Percentiles rank a stretch among this genome's conserved stretches.
These are phyloP conservation scores for Athene cunicularia DNA, from an alignment of 2,113 vertebrate species.

Conservation along the genomic window DNA sequence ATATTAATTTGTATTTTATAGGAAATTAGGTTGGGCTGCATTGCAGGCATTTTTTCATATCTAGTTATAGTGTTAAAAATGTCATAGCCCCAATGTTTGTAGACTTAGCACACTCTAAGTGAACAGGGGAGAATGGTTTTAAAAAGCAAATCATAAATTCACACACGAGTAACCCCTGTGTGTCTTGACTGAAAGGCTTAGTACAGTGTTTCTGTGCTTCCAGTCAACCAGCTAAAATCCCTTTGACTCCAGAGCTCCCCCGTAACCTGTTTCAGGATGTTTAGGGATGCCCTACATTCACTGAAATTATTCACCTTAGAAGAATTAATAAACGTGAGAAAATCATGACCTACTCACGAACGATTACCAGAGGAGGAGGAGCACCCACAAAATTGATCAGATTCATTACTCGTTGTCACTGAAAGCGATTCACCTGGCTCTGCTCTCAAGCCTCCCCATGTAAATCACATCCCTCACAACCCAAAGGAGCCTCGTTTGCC, in stretches of 20 bases:
- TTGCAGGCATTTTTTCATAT: neutral
- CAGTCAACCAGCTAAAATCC: neutral
- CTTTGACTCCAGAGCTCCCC: neutral
- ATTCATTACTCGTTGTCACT: neutral
- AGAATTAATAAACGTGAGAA: neutral
- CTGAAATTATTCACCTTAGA: neutral
- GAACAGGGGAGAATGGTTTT: neutral
- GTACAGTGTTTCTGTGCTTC: neutral
- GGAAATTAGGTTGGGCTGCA: neutral
- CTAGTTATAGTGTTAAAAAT: constrained; percentile 17
- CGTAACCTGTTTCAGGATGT: neutral
- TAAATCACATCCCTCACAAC: neutral
- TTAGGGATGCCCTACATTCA: neutral
- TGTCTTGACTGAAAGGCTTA: neutral
- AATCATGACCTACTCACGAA: neutral
- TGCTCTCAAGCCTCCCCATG: neutral
- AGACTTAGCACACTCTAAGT: neutral
- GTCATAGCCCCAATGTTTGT: neutral
- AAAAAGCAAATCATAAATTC: neutral
- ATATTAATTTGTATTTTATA: constrained; percentile 13
- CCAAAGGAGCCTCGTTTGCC: neutral
- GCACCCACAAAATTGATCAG: neutral
- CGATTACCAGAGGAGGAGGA: neutral
- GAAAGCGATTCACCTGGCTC: neutral
- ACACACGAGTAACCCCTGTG: neutral